Evolutionary conservation across 2,888 invertebrate genomes (phyloP).

Genomic region (Andricus quercusramuli): DNA sequence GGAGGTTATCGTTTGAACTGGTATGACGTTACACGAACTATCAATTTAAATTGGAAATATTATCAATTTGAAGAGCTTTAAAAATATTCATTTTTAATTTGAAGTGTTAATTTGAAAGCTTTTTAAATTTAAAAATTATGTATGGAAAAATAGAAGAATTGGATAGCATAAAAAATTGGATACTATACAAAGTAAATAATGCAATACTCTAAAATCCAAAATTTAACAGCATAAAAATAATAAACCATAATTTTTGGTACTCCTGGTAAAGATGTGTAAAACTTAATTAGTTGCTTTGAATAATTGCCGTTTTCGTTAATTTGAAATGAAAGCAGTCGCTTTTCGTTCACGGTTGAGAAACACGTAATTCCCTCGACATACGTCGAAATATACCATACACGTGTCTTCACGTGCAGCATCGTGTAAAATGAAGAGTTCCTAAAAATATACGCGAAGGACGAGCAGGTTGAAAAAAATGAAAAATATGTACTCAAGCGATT

Average conservation of each 20-base stretch:
- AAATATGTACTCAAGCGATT: not conserved
- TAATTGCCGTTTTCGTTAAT: not conserved
- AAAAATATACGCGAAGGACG: conserved; percentile 20
- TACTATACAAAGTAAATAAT: not conserved
- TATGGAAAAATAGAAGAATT: too few relatives aligned
- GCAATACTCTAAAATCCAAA: not conserved
- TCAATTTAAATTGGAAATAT: too few relatives aligned
- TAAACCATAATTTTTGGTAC: not conserved
- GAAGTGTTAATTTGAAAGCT: too few relatives aligned
- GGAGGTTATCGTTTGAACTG: too few relatives aligned
- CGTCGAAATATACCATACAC: conserved; percentile 9
- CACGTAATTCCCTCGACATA: conserved; percentile 1
- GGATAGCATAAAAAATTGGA: not conserved
- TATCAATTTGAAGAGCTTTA: too few relatives aligned
- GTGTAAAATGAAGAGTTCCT: conserved; percentile 8
- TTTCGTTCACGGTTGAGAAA: not conserved
- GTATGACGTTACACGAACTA: too few relatives aligned
- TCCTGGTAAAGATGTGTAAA: not conserved
- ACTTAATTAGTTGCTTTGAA: not conserved
- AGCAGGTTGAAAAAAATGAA: conserved; percentile 13
- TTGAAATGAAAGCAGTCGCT: not conserved
- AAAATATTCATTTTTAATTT: too few relatives aligned
- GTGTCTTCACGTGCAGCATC: conserved; percentile 12
- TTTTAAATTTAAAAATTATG: too few relatives aligned
- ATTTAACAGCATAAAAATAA: not conserved